These are phyloP conservation scores for Smutsia temminckii DNA, from an alignment of 2,797 vertebrate genomes.

Conservation along the genomic window DNA sequence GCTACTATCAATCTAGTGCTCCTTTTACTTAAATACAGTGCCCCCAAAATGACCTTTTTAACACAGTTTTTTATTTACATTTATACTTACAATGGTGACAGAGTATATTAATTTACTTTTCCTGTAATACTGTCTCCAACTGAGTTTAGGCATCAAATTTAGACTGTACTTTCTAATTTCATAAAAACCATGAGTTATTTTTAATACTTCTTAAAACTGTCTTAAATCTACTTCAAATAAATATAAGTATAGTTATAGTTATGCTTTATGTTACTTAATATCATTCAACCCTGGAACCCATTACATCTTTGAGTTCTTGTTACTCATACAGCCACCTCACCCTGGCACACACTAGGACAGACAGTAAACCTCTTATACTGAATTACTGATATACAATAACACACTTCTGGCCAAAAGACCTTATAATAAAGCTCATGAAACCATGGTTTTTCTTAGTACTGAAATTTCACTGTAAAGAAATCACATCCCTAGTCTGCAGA, in stretches of 20 bases:
- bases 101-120: not conserved
- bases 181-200: constrained; percentile 30
- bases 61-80: constrained; percentile 8
- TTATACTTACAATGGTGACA: constrained; percentile 26
- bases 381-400: not conserved
- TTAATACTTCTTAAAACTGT: constrained; percentile 21
- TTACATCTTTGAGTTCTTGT: not conserved
- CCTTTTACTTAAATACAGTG: constrained; percentile 3
- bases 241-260: constrained; percentile 1
- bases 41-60: not conserved
- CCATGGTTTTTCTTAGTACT: constrained; percentile 33
- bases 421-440: constrained; percentile 31
- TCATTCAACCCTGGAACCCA: not conserved
- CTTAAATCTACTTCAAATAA: constrained; percentile 51
- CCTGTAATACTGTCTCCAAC: not conserved
- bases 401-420: not conserved
- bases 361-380: not conserved
- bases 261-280: constrained; percentile 16
- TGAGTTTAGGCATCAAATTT: constrained; percentile 34
- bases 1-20: not conserved
- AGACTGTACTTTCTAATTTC: constrained; percentile 28
- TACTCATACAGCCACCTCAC: not conserved
- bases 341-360: not conserved
- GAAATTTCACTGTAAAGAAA: constrained; percentile 47
- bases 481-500: not conserved